Evolutionary conservation across 2,888 invertebrate genomes (phyloP), one percentile per base, ranked within the genome.

Genomic region (Cosmia trapezina): DNA sequence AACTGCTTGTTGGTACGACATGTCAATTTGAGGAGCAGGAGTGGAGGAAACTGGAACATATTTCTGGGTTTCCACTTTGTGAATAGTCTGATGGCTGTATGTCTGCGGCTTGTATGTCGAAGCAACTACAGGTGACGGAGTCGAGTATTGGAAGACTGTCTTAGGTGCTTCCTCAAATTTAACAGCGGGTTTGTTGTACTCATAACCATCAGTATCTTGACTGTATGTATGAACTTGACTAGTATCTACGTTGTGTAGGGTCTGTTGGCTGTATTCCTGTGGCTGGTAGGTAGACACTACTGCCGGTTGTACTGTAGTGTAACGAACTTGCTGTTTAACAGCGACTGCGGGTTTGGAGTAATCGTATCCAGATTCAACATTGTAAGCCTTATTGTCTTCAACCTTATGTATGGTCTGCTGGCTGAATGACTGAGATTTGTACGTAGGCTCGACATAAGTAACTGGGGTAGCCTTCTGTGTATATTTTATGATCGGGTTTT

Each of bases 401-500:
- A 90, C 86, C 76, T 91, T 92, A 61, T 94, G 92, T 73, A 93
- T 86, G 0, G 93, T 94, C 84, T 94, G 94, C 37, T 94, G 94
- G 71, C 91, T 93, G 70, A 88, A 91, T 9, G 90, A 85, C 71
- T 93, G 93, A 19, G 94, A 90, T 64, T 89, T 86, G 72, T 92
- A 92, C 4, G 91, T 87, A 68, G 92, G 89, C 51, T 90, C 78
- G 1, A 88, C 86, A 33, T 90, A 91, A 54, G 92, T 88, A 2
- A 91, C 85, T n/a, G 95, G 94, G 33, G 93, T 91, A n/a, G 89
- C 88, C 67, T 93, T 91, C 84, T 94, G 90, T 6, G 90, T 91
- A 73, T 93, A 95, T 82, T 94, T 89, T 11, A 94, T 73, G 22
- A 95, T 89, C 5, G 95, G 96, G 79, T 96, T 96, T 84, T 95